Conservation (phyloP, 2,888 invertebrate genomes). For the Diadegma fenestrale region DNA sequence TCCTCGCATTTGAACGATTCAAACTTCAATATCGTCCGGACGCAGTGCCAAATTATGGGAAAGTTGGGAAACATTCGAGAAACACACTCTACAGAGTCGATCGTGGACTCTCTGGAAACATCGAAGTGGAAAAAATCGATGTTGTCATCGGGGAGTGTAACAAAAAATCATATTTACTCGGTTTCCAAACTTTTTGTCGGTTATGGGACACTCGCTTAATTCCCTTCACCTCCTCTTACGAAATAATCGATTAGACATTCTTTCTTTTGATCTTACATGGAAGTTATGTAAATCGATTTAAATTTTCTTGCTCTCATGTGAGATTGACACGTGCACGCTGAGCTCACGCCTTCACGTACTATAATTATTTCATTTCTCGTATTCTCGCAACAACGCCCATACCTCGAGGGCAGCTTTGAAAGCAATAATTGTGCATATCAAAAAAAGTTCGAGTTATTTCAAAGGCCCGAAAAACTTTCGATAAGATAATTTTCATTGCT, state of each 20-base stretch:
- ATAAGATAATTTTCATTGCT: neutral
- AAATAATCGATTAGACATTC: slow-evolving; percentile 25
- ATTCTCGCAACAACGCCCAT: slow-evolving; percentile 3
- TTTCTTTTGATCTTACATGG: slow-evolving; percentile 11
- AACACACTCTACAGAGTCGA: neutral
- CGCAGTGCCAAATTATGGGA: neutral
- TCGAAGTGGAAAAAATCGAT: neutral
- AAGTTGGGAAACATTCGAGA: neutral
- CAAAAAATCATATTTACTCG: neutral
- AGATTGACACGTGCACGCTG: slow-evolving; percentile 13
- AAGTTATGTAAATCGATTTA: slow-evolving; percentile 30
- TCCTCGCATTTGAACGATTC: no score
- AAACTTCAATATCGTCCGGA: no score
- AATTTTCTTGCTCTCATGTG: slow-evolving; percentile 2
- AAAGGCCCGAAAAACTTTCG: neutral
- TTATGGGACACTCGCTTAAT: slow-evolving; percentile 8
- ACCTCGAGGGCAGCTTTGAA: neutral
- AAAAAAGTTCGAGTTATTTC: neutral
- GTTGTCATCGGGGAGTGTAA: neutral
- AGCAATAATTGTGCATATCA: slow-evolving; percentile 3
- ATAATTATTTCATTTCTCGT: slow-evolving; percentile 21
- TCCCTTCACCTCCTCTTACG: slow-evolving; percentile 27
- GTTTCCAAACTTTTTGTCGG: slow-evolving; percentile 1
- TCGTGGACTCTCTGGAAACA: neutral
- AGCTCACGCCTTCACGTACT: neutral